These are phyloP conservation scores for Kryptopterus vitreolus DNA, from an alignment of 2,797 vertebrate genomes.

Conservation along the genomic window DNA sequence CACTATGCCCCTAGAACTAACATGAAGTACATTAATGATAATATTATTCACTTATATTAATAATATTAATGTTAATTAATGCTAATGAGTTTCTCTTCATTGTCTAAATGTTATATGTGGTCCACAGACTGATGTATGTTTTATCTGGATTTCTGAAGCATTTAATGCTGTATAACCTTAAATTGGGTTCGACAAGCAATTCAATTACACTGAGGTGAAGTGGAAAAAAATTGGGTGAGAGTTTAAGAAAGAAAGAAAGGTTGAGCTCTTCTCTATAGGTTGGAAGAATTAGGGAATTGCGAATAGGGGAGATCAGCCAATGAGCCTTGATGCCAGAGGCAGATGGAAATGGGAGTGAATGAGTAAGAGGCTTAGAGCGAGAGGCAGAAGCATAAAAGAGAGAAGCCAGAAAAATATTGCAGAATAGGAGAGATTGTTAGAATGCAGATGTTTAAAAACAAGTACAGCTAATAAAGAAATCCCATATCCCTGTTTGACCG, in stretches of 20 bases:
- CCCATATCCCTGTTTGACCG: neutral
- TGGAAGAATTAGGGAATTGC: constrained; percentile 22
- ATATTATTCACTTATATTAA: too few species aligned
- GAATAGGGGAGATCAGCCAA: constrained; percentile 11
- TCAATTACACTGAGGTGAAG: neutral
- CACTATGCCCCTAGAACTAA: too few species aligned
- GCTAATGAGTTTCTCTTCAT: neutral
- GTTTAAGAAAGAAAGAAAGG: neutral
- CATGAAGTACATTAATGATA: too few species aligned
- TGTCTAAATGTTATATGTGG: neutral
- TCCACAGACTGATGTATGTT: neutral
- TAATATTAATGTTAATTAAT: too few species aligned
- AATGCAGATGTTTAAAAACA: constrained; percentile 16
- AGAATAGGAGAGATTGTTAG: constrained; percentile 1
- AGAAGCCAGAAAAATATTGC: constrained; percentile 21
- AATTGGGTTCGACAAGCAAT: neutral
- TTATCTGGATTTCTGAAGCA: neutral
- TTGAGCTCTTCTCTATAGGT: neutral
- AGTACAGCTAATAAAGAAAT: constrained; percentile 30
- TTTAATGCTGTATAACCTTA: neutral
- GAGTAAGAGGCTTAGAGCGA: constrained; percentile 14
- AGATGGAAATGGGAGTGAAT: constrained; percentile 25
- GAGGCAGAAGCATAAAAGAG: constrained; percentile 17
- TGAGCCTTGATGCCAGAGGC: neutral
- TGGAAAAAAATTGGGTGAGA: neutral